Percentiles rank a stretch among this genome's conserved stretches.
phyloP scores from a whole-genome alignment of 2,797 vertebrate species.

The Crossoptilon crossoptilon region DNA sequence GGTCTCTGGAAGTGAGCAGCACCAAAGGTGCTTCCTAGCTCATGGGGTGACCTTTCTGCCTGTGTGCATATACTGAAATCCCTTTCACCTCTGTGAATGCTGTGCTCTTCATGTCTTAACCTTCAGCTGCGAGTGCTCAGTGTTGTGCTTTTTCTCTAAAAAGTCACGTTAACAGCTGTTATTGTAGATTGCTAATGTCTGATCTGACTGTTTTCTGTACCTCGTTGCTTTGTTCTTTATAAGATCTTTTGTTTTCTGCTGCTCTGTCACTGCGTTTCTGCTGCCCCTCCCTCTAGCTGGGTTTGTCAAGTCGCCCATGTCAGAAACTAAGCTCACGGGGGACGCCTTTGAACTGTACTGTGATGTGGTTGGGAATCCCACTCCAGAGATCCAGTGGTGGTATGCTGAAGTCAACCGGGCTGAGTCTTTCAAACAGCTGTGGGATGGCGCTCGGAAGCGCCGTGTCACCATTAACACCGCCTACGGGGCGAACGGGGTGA shows the following conservation, averaged over 20 bases:
- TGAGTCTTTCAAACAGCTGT: slow-evolving; percentile 99
- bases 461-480: slow-evolving; percentile 97
- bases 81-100: not conserved
- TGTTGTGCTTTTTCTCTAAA: slow-evolving; percentile 55
- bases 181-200: slow-evolving; percentile 67
- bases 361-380: slow-evolving; percentile 97
- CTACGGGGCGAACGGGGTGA: slow-evolving; percentile 95
- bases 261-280: slow-evolving; percentile 83
- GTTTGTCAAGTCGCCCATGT: slow-evolving; percentile 99
- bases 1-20: not conserved
- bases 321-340: slow-evolving; percentile 99
- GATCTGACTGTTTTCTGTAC: slow-evolving; percentile 81
- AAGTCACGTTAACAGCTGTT: slow-evolving; percentile 74
- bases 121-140: slow-evolving; percentile 38
- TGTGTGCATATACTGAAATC: not conserved
- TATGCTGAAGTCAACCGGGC: slow-evolving; percentile 97
- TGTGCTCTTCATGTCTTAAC: not conserved
- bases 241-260: slow-evolving; percentile 79
- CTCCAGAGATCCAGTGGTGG: slow-evolving; percentile 99
- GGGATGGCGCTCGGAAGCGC: slow-evolving; percentile 95
- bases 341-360: slow-evolving; percentile 99
- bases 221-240: slow-evolving; percentile 80
- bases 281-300: slow-evolving; percentile 94
- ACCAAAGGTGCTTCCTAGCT: not conserved
- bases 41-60: rapidly evolving